Evolutionary conservation across 30 jellyfish, hydroid and myxozoan genomes (phyloP).

Genomic region (Turritopsis rubra): DNA sequence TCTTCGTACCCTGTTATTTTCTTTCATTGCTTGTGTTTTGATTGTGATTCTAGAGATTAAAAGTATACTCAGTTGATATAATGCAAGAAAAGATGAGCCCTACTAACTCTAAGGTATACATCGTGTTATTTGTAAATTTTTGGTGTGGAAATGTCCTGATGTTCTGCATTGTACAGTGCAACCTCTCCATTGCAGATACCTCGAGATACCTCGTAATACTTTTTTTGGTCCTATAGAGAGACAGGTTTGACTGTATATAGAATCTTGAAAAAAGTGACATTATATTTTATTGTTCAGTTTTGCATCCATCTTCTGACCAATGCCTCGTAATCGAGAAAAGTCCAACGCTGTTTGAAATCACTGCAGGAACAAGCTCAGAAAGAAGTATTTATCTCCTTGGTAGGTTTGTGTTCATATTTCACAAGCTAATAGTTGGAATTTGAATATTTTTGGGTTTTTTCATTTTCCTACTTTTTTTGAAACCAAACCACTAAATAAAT

Average conservation of each 20-base stretch:
- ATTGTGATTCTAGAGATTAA: slow-evolving; percentile 37
- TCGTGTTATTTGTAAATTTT: too few relatives aligned
- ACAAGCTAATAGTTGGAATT: too few relatives aligned
- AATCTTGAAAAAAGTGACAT: background rate
- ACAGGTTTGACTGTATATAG: background rate
- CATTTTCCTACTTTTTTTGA: too few relatives aligned
- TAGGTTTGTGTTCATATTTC: too few relatives aligned
- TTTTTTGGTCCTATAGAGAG: too few relatives aligned
- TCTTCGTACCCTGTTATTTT: background rate
- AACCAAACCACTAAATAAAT: too few relatives aligned
- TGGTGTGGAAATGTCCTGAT: too few relatives aligned
- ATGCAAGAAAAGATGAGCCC: slow-evolving; percentile 45
- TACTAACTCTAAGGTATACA: slow-evolving; percentile 43
- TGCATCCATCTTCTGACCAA: slow-evolving; percentile 42
- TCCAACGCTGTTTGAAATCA: slow-evolving; percentile 46
- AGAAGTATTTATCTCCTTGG: slow-evolving; percentile 58
- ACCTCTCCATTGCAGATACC: too few relatives aligned
- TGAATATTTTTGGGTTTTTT: too few relatives aligned
- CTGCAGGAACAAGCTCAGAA: slow-evolving; percentile 38
- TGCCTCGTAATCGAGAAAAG: slow-evolving; percentile 48
- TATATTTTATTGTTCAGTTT: slow-evolving; percentile 27
- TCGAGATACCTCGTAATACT: too few relatives aligned
- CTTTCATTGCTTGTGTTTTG: background rate
- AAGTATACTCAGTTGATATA: slow-evolving; percentile 47
- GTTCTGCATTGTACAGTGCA: too few relatives aligned